Evolutionary conservation across 1,140 invertebrate genomes (phyloP).

Genomic region (Gryon sp.): DNA sequence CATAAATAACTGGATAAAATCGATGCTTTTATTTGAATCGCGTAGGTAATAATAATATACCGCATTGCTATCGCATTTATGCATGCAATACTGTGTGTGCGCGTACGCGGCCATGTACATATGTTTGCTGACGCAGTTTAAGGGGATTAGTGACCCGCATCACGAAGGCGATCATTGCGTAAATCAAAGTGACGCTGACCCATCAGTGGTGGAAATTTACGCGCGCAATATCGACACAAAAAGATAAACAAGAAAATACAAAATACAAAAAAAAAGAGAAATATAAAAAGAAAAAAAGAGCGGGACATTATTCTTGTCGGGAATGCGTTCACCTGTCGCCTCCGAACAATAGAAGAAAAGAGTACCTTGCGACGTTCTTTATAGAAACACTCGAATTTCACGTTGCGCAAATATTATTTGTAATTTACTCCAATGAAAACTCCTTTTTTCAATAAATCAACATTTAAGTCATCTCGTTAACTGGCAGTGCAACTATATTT

Average conservation of each 20-base stretch:
- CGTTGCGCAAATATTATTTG: constrained; percentile 38
- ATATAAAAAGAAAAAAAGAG: no score
- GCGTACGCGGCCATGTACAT: constrained; percentile 31
- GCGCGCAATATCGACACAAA: constrained; percentile 60
- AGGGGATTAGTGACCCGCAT: constrained; percentile 61
- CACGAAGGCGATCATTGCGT: constrained; percentile 60
- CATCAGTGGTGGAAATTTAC: constrained; percentile 62
- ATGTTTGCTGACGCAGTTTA: constrained; percentile 59
- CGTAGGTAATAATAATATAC: constrained; percentile 56
- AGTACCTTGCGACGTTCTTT: constrained; percentile 25
- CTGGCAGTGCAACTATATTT: no score
- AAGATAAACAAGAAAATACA: no score
- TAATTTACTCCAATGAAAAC: constrained; percentile 70
- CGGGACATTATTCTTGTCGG: constrained; percentile 60
- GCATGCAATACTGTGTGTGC: constrained; percentile 23
- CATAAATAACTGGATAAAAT: constrained; percentile 60
- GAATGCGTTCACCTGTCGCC: constrained; percentile 72
- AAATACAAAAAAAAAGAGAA: no score
- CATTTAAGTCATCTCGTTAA: no score
- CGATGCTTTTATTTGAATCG: constrained; percentile 51
- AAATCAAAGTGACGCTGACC: constrained; percentile 51
- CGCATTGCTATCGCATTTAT: constrained; percentile 36
- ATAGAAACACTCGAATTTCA: neutral
- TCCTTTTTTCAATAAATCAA: constrained; percentile 33
- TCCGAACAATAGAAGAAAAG: constrained; percentile 61